Evolutionary conservation across 2,797 vertebrate genomes (phyloP).

Genomic region (Monodelphis domestica): DNA sequence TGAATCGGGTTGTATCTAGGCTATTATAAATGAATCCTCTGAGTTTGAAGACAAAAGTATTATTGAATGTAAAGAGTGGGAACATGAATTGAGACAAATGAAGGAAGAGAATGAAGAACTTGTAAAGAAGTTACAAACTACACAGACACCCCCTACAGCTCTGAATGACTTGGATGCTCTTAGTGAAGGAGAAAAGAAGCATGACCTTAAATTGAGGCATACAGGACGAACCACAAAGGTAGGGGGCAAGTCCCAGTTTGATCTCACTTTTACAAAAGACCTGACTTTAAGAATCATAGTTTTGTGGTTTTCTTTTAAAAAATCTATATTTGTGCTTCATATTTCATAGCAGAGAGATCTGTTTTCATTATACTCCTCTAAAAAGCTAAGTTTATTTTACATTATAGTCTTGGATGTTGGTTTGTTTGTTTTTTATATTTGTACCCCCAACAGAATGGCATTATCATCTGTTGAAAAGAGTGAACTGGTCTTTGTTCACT

Average conservation of each 20-base stretch:
- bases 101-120: constrained; percentile 85
- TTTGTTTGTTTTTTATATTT: not conserved
- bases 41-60: constrained; percentile 78
- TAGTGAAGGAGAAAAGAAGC: constrained; percentile 79
- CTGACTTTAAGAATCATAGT: not conserved
- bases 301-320: not conserved
- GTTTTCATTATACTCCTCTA: not conserved
- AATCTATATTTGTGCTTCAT: not conserved
- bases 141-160: constrained; percentile 48
- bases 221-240: constrained; percentile 84
- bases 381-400: not conserved
- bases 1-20: constrained; percentile 67
- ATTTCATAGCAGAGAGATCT: not conserved
- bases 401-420: not conserved
- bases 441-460: not conserved
- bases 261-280: not conserved
- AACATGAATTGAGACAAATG: constrained; percentile 76
- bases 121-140: constrained; percentile 76
- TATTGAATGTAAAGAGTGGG: constrained; percentile 63
- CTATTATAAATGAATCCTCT: constrained; percentile 77
- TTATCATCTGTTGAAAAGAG: not conserved
- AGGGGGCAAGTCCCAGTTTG: not conserved
- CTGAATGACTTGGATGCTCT: constrained; percentile 60
- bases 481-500: not conserved
- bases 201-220: constrained; percentile 79